phyloP scores from a whole-genome alignment of 2,888 invertebrate species.

The Drosophila kanekoi region DNA sequence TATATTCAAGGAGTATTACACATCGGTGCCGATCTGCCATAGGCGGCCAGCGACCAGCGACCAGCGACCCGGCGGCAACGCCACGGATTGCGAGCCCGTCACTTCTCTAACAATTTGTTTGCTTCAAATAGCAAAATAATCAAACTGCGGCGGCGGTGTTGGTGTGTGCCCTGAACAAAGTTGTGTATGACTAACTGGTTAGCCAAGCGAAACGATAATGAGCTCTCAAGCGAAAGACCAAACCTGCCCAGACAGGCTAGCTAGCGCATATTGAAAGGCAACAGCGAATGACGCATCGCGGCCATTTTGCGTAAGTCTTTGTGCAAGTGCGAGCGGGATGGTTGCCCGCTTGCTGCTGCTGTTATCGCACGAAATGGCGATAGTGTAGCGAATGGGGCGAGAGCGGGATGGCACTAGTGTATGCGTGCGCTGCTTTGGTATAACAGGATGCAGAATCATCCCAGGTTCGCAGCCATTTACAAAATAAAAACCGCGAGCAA shows the following conservation, averaged over 20 bases:
- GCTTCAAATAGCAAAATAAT: conserved; percentile 55
- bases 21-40: conserved; percentile 55
- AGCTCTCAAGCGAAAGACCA: conserved; percentile 83
- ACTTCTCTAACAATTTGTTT: conserved; percentile 50
- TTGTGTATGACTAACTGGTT: conserved; percentile 72
- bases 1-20: conserved; percentile 3
- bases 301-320: conserved; percentile 58
- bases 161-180: conserved; percentile 57
- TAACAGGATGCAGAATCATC: conserved; percentile 56
- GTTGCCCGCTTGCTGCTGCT: neutral
- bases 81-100: conserved; percentile 61
- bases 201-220: conserved; percentile 84
- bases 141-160: conserved; percentile 62
- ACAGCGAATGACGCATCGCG: conserved; percentile 35
- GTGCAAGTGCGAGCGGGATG: conserved; percentile 30
- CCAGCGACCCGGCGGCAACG: conserved; percentile 70
- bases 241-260: conserved; percentile 64
- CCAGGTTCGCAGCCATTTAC: conserved; percentile 47
- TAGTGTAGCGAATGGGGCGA: conserved; percentile 9
- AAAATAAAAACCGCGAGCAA: conserved; percentile 44
- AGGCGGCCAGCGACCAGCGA: conserved; percentile 46
- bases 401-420: conserved; percentile 27
- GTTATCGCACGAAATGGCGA: conserved; percentile 13
- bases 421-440: neutral
- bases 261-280: conserved; percentile 35